Base-by-base conservation (phyloP, 2,113 vertebrate species). In the Lophius piscatorius region DNA sequence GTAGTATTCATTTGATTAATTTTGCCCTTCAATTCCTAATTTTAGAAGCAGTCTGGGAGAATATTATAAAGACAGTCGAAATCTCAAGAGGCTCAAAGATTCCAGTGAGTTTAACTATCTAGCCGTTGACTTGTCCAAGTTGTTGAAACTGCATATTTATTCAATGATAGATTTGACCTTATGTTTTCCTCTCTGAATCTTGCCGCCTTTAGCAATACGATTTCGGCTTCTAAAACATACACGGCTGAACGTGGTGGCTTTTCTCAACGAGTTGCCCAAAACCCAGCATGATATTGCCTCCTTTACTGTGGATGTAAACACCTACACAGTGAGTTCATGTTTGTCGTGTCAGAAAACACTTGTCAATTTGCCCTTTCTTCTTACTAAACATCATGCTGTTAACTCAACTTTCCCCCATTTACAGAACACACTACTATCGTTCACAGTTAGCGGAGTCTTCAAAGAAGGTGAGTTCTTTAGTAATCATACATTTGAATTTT, bases 221-320 rank as follows among this genome's bases (percentile, higher is more conserved):
- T 93, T 92, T 79, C 89, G 90, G 11, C 78, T 94, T 1, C 80
- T 96, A 34, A 97, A 96, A 58, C 93, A 93, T 74, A 94, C 93
- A 0, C 91, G 94, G 3, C 85, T 96, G 28, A 94, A 93, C 0
- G 93, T 96, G 0, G 95, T 96, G 9, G 94, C 94, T 40, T 96
- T 95, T 71, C 90, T 97, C 58, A 96, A 93, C 1, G 93, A 96
- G 63, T 57, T 97, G 14, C 95, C 95, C 42, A 94, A 92, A 81
- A 97, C 95, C 5, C 94, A 94, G 57, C 95, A 97, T 0, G 94
- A 97, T 36, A 52, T 90, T 0, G 91, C 90, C 24, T 95, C 94
- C 16, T 94, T 96, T 3, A 92, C 82, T 5, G 87, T 96, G 2
- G 95, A 97, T 10, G 92, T 97, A 9, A 94, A 92, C 57, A 93